Evolutionary conservation across 2,113 vertebrate genomes (phyloP).

Genomic region (Embiotoca jacksoni): DNA sequence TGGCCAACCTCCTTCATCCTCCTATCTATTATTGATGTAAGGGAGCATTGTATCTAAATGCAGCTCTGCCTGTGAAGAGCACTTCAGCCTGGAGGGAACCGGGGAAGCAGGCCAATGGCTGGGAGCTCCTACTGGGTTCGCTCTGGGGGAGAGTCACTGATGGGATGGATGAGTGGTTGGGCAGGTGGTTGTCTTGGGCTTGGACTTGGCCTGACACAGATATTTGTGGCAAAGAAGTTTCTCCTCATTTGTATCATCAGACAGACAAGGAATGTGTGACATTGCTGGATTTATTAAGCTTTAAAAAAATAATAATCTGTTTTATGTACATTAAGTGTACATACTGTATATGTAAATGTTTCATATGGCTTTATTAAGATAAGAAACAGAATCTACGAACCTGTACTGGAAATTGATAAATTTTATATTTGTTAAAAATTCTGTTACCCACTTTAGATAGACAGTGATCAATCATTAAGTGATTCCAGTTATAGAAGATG

Average conservation of each 20-base stretch:
- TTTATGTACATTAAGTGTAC: no score
- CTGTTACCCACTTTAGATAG: no score
- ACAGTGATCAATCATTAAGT: no score
- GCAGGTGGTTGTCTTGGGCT: constrained; percentile 65
- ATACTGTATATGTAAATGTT: no score
- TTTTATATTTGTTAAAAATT: no score
- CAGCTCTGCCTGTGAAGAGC: constrained; percentile 73
- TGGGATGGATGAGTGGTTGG: constrained; percentile 46
- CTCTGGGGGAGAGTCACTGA: constrained; percentile 44
- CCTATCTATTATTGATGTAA: constrained; percentile 82
- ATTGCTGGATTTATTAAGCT: not conserved
- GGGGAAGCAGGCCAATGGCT: constrained; percentile 62
- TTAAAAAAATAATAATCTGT: not conserved
- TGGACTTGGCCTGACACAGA: constrained; percentile 55
- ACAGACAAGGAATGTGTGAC: not conserved
- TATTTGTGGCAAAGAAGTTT: constrained; percentile 16
- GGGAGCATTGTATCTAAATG: constrained; percentile 81
- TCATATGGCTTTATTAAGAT: no score
- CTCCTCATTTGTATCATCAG: constrained; percentile 10
- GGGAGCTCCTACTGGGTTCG: constrained; percentile 42
- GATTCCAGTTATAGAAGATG: no score
- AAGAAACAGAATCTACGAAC: not conserved
- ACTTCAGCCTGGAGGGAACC: constrained; percentile 62
- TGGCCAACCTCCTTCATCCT: constrained; percentile 62
- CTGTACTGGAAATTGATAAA: no score